Conservation (phyloP, 2,113 vertebrate genomes). For the Dipodomys ordii region DNA sequence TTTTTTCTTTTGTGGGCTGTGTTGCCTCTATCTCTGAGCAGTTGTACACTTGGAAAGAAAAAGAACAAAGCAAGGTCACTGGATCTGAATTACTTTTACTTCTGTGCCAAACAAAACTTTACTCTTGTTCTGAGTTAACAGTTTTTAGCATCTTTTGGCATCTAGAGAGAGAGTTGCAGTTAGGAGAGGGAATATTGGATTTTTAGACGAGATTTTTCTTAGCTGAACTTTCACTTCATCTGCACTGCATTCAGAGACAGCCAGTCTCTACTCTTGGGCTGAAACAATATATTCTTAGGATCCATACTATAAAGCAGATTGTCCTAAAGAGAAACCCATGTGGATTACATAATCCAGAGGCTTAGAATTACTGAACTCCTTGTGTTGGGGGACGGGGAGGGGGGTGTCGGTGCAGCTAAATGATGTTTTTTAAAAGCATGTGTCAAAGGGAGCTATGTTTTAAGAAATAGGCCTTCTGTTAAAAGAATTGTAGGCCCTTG, state of each 20-base stretch:
- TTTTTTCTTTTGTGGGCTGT: slow-evolving; percentile 70
- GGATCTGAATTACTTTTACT: slow-evolving; percentile 61
- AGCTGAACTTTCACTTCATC: not conserved
- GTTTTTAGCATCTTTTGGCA: slow-evolving; percentile 37
- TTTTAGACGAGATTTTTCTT: slow-evolving; percentile 53
- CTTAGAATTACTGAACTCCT: slow-evolving; percentile 57
- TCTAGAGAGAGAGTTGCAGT: slow-evolving; percentile 9
- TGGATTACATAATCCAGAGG: not conserved
- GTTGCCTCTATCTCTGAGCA: slow-evolving; percentile 68
- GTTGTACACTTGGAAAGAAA: slow-evolving; percentile 60
- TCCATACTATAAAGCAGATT: not conserved
- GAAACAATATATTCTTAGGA: slow-evolving; percentile 31
- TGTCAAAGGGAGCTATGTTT: slow-evolving; percentile 37
- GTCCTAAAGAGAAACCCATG: not conserved
- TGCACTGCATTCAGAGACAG: slow-evolving; percentile 4
- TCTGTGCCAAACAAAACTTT: slow-evolving; percentile 58
- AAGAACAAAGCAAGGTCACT: slow-evolving; percentile 67
- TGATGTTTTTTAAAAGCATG: slow-evolving; percentile 29
- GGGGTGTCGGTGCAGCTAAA: not conserved
- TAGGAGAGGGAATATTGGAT: not conserved
- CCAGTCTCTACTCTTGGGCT: not conserved
- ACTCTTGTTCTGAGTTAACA: slow-evolving; percentile 36
- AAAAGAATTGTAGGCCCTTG: slow-evolving; percentile 9
- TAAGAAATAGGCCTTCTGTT: slow-evolving; percentile 47
- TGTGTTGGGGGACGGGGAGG: not conserved